Conservation (phyloP, 2,797 vertebrate genomes). For the Hypotaenidia philippensis region DNA sequence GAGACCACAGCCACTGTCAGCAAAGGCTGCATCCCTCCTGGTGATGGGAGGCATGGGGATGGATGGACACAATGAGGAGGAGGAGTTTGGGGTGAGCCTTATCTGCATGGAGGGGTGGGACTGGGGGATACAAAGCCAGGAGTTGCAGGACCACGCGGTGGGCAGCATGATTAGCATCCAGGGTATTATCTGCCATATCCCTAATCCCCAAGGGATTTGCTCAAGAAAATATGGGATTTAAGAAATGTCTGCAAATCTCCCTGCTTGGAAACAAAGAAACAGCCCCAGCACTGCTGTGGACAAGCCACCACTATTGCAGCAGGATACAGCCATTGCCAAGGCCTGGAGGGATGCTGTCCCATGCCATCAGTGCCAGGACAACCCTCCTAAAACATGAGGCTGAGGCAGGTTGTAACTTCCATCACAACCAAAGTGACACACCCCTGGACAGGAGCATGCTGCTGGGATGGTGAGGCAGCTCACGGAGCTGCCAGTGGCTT, state of each 20-base stretch:
- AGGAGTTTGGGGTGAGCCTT: neutral
- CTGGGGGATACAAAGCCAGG: neutral
- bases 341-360: neutral
- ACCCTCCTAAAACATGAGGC: accelerated
- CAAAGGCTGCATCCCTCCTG: neutral
- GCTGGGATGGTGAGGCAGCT: conserved; percentile 8
- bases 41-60: neutral
- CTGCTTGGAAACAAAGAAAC: neutral
- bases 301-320: neutral
- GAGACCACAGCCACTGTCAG: neutral
- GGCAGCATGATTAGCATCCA: neutral
- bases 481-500: neutral
- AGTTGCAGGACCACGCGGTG: neutral
- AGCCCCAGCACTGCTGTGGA: neutral
- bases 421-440: accelerated
- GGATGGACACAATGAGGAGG: neutral
- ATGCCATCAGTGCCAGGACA: neutral
- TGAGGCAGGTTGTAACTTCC: neutral
- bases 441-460: neutral
- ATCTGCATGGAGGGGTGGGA: neutral
- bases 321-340: accelerated
- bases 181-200: accelerated
- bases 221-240: neutral
- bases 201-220: neutral
- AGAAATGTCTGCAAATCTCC: neutral